Conservation (phyloP, 2,888 invertebrate genomes). For the Cheilosia grossa region DNA sequence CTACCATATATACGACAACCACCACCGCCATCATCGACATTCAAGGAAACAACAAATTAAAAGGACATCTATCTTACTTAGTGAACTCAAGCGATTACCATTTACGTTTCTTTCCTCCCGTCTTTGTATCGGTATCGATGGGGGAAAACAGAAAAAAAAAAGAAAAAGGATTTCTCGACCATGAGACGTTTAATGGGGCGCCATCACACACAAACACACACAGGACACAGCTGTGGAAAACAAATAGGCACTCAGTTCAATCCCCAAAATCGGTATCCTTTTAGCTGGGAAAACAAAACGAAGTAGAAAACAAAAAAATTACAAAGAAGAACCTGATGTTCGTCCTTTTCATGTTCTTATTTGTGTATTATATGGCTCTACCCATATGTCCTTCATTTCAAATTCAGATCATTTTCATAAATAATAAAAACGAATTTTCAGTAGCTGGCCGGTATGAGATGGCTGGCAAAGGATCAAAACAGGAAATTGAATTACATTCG, state of each 20-base stretch:
- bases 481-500: constrained; percentile 69
- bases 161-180: constrained; percentile 48
- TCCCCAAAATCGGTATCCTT: constrained; percentile 55
- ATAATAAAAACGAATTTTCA: constrained; percentile 71
- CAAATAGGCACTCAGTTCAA: constrained; percentile 62
- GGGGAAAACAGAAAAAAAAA: not conserved
- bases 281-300: constrained; percentile 25
- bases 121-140: not conserved
- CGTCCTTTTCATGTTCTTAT: constrained; percentile 24
- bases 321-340: constrained; percentile 17
- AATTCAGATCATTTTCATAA: constrained; percentile 71
- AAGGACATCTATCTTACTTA: constrained; percentile 73
- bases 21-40: constrained; percentile 27
- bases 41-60: constrained; percentile 72
- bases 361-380: constrained; percentile 38
- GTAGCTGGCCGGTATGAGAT: constrained; percentile 9
- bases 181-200: constrained; percentile 69
- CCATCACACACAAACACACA: constrained; percentile 30
- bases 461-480: constrained; percentile 36
- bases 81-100: constrained; percentile 70
- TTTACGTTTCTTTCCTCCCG: constrained; percentile 44
- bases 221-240: constrained; percentile 48
- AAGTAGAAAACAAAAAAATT: constrained; percentile 4
- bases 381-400: constrained; percentile 72
- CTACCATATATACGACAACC: constrained; percentile 3